A percentile compares a stretch with the other conserved stretches of the same genome.
These are phyloP conservation scores for Hoplostethus mediterraneus DNA, from an alignment of 2,797 vertebrate species.

Conservation along the genomic window DNA sequence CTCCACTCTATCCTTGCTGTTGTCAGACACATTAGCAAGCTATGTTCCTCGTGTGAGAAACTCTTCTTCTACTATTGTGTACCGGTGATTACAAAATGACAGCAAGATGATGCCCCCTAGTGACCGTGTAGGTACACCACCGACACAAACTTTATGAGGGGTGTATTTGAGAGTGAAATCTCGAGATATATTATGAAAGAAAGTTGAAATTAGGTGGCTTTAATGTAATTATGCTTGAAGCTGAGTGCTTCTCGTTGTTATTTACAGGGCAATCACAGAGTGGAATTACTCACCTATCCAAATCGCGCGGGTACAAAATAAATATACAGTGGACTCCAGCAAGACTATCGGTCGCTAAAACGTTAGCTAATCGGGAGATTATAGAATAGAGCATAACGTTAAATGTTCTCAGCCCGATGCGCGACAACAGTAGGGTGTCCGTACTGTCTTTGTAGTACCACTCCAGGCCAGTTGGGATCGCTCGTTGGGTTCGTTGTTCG, in stretches of 20 bases:
- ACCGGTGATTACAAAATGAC: rapidly evolving
- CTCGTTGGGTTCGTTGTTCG: not conserved
- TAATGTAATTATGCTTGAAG: no score
- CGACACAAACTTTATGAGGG: no score
- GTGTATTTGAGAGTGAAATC: no score
- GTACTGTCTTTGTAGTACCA: not conserved
- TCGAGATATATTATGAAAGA: no score
- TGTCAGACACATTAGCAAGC: not conserved
- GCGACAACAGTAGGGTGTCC: not conserved
- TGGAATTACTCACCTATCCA: no score
- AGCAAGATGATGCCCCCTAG: slow-evolving; percentile 40
- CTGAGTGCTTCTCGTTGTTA: no score
- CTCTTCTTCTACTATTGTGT: slow-evolving; percentile 44
- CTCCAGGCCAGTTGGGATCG: slow-evolving; percentile 14
- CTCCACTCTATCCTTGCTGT: not conserved
- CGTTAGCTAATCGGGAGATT: not conserved
- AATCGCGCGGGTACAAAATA: no score
- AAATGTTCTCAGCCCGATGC: not conserved
- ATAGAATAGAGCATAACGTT: not conserved
- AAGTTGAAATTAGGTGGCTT: no score
- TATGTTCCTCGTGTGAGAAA: slow-evolving; percentile 14
- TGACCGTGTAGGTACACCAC: not conserved
- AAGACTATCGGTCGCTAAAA: no score
- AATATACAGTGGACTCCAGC: no score
- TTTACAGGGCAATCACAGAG: no score